A percentile compares a stretch with the other conserved stretches of the same genome.
Conservation (phyloP, 2,797 vertebrate species). For the Cynodonichthys magdalenae region DNA sequence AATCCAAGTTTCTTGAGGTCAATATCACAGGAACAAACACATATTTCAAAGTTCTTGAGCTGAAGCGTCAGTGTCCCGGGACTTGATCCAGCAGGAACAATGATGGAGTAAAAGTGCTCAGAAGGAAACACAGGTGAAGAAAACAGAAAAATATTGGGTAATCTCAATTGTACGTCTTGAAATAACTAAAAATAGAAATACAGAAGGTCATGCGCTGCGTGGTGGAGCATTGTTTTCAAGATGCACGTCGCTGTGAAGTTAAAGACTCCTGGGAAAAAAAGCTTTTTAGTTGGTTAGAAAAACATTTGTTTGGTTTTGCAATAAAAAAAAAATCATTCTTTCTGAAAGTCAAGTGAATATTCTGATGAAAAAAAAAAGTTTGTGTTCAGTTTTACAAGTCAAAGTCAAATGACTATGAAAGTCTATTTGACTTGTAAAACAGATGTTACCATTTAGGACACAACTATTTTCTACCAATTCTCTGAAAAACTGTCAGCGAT, state of each 20-base stretch:
- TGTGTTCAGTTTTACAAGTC: too few species aligned
- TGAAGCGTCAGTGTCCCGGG: background rate
- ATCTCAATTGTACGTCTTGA: background rate
- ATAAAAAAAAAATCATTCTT: background rate
- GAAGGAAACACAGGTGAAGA: conserved; percentile 13
- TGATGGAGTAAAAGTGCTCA: conserved; percentile 1
- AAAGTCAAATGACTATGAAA: too few species aligned
- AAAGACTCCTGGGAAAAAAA: conserved; percentile 1
- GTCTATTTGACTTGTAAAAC: too few species aligned
- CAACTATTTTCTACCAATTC: too few species aligned
- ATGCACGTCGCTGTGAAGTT: background rate
- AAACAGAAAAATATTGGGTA: background rate
- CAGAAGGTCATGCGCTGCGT: background rate
- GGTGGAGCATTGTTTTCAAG: background rate
- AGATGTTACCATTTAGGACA: too few species aligned
- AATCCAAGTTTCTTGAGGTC: conserved; percentile 21
- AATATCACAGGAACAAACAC: conserved; percentile 10
- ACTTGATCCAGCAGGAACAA: conserved; percentile 1
- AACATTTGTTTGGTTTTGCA: background rate
- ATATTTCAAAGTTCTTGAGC: conserved; percentile 21
- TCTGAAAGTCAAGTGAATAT: background rate
- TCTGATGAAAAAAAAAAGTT: too few species aligned
- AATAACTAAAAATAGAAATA: conserved; percentile 1
- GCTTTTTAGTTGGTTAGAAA: conserved; percentile 15
- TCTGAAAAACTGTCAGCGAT: too few species aligned